Evolutionary conservation across 1,140 invertebrate species (phyloP), one percentile per base, ranked within the genome.

Genomic region (Odontomachus brunneus): DNA sequence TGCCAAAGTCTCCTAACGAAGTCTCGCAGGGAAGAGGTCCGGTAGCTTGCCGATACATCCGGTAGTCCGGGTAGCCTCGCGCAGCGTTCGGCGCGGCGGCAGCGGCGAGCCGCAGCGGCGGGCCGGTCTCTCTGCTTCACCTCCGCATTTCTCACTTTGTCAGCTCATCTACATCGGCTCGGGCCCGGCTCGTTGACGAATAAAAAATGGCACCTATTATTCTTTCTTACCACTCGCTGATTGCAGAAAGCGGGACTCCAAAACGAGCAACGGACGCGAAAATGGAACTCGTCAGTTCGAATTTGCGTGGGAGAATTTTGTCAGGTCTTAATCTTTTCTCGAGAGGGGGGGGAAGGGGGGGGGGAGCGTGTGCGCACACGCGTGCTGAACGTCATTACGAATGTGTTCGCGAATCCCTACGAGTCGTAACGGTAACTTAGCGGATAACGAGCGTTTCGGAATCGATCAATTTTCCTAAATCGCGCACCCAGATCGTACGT

Each of bases 161-260:
- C 88, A 89, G 88, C 83, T 89, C 88, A 89, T 89, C 88, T 85
- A 66, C 84, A 81, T 85, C 73, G 38, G 38, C 65, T 44, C 22
- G 62, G 60, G 49, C 26, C 55, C 66, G 60, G 66, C 81, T 51
- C 69, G 78, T 29, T 72, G 76, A 76, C 59, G 55, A 89, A 81
- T 82, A 85, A 89, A 89, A 89, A 88, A 89, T 89, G 69, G 57
- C 24, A 48, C 67, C 88, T 87, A 89, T 89, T 88, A 89, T 88
- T 89, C 88, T 89, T 89, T 78, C 78, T 89, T 76, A 81, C 81
- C 80, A 57, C 63, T 22, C 51, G 85, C 33, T 88, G 88, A 89
- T 89, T 89, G 88, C 84, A 75, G 51, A 80, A 59, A 29, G 65
- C 65, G 24, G 9, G 15, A 38, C 19, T 57, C 17, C 51, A 69